phyloP scores from a whole-genome alignment of 2,888 invertebrate species.

The Chymomyza caudatula region DNA sequence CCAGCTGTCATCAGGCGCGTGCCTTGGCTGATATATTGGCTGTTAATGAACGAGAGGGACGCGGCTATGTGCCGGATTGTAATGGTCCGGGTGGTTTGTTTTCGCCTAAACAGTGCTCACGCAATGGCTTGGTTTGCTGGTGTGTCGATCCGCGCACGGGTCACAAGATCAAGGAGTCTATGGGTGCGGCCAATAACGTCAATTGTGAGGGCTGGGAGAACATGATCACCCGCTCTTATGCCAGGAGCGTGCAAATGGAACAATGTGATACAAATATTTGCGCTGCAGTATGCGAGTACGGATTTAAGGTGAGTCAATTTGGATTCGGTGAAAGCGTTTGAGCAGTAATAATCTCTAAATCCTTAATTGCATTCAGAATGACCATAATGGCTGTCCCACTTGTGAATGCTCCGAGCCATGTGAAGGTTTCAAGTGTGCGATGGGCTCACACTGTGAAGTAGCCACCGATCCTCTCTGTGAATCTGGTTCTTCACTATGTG shows the following conservation, averaged over 20 bases:
- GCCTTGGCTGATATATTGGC: constrained; percentile 87
- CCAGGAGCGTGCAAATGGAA: constrained; percentile 79
- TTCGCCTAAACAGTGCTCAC: constrained; percentile 87
- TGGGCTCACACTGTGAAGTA: constrained; percentile 86
- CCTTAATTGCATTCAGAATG: constrained; percentile 72
- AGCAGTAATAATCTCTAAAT: too few relatives aligned
- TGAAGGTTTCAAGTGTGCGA: constrained; percentile 85
- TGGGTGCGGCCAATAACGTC: constrained; percentile 86
- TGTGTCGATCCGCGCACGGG: constrained; percentile 88
- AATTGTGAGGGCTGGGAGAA: constrained; percentile 81
- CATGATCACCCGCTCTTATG: constrained; percentile 76
- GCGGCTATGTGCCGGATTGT: constrained; percentile 91
- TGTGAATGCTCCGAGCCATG: constrained; percentile 93
- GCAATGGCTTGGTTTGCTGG: constrained; percentile 92
- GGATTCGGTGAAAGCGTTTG: too few relatives aligned
- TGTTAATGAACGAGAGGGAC: constrained; percentile 87
- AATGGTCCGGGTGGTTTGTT: constrained; percentile 84
- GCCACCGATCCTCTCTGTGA: constrained; percentile 85
- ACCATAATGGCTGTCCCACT: constrained; percentile 85
- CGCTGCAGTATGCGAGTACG: constrained; percentile 90
- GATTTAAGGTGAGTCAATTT: constrained; percentile 83
- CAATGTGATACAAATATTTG: constrained; percentile 86
- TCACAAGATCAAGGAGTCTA: constrained; percentile 86
- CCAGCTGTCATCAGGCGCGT: constrained; percentile 87
- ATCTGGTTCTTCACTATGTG: constrained; percentile 81